These are phyloP conservation scores for Thamnaconus septentrionalis DNA, from an alignment of 2,113 vertebrate genomes.

Conservation along the genomic window DNA sequence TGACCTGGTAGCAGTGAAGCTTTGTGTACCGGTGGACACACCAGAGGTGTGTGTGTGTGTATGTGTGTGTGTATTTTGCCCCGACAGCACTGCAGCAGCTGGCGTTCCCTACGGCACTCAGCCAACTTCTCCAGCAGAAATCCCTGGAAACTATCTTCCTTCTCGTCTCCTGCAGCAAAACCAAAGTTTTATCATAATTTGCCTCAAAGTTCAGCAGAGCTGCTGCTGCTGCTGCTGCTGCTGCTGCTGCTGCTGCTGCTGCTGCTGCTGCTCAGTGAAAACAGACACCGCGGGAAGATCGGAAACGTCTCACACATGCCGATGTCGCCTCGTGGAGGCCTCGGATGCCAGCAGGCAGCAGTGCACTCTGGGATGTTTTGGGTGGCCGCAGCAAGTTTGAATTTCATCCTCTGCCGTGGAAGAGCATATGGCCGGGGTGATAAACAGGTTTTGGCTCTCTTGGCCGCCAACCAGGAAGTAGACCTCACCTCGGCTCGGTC, in stretches of 20 bases:
- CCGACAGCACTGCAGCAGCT: too few species aligned
- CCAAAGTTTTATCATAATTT: constrained; percentile 23
- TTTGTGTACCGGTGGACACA: too few species aligned
- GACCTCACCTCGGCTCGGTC: neutral
- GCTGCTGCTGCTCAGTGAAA: constrained; percentile 9
- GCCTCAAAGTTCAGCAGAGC: constrained; percentile 17
- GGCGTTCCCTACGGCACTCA: too few species aligned
- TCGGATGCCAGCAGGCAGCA: too few species aligned
- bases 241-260: too few species aligned
- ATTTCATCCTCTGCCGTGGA: constrained; percentile 16
- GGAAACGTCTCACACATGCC: constrained; percentile 7
- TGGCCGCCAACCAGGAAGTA: constrained; percentile 27
- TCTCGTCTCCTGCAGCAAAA: neutral
- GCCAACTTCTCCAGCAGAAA: too few species aligned
- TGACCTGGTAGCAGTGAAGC: too few species aligned
- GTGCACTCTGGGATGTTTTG: too few species aligned
- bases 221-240: constrained; percentile 5
- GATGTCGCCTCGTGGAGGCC: constrained; percentile 8
- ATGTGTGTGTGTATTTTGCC: too few species aligned
- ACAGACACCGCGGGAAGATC: constrained; percentile 6
- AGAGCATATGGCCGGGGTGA: constrained; percentile 9
- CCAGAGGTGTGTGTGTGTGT: too few species aligned
- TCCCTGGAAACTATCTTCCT: neutral
- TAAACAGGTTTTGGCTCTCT: constrained; percentile 20
- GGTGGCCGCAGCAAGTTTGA: constrained; percentile 11